Conservation (phyloP, 2,888 invertebrate species). For the Lasioglossum lativentre region DNA sequence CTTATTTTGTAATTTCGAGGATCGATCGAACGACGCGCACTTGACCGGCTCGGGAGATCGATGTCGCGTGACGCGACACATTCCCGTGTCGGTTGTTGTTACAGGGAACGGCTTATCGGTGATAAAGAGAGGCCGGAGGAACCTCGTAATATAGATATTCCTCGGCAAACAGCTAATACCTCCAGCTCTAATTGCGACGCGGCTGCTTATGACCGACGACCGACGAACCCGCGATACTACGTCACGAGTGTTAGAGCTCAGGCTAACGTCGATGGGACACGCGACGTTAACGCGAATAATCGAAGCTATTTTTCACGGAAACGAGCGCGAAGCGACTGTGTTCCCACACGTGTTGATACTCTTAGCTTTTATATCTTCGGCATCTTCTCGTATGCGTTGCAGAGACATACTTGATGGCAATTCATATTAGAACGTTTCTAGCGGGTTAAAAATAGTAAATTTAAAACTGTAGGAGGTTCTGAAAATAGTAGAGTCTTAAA, state of each 20-base stretch:
- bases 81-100: background rate
- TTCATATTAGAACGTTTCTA: background rate
- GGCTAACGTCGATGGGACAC: background rate
- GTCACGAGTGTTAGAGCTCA: background rate
- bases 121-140: background rate
- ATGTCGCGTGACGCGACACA: constrained; percentile 6
- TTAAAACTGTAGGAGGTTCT: too few species aligned
- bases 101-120: background rate
- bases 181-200: background rate
- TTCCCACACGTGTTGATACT: background rate
- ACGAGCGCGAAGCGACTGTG: background rate
- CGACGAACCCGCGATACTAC: background rate
- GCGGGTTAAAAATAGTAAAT: too few species aligned
- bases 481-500: too few species aligned
- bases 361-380: background rate
- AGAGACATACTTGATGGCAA: background rate
- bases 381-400: background rate
- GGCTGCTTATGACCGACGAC: background rate
- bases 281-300: background rate
- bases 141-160: background rate
- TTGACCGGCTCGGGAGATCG: background rate
- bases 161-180: background rate
- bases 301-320: background rate
- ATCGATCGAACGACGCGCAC: background rate
- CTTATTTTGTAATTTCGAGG: background rate